phyloP scores from a whole-genome alignment of 2,888 invertebrate genomes.

The Lepidochitona cinerea region DNA sequence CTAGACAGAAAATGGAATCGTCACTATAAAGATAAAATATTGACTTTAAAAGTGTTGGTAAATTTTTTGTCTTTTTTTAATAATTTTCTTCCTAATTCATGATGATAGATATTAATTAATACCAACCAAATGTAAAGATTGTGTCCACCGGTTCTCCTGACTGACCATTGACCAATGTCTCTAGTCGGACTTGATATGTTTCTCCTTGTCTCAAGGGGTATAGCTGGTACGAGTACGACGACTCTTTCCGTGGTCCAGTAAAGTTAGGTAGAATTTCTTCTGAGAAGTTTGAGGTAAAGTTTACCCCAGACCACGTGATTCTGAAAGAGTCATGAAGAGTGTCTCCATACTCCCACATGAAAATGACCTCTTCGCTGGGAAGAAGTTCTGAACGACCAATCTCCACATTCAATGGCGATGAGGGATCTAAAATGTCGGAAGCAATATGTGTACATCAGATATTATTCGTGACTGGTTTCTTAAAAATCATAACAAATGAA shows the following conservation, averaged over 20 bases:
- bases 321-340: background rate
- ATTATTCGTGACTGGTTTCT: too few relatives aligned
- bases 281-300: background rate
- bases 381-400: background rate
- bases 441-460: too few relatives aligned
- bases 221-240: background rate
- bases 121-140: background rate
- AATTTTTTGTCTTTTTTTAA: too few relatives aligned
- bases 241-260: background rate
- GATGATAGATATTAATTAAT: too few relatives aligned
- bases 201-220: background rate
- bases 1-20: too few relatives aligned
- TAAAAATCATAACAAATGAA: too few relatives aligned
- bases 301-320: background rate
- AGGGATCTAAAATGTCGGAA: too few relatives aligned
- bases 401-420: background rate
- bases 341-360: background rate
- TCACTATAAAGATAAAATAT: too few relatives aligned
- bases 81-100: too few relatives aligned
- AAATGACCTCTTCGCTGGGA: background rate
- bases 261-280: background rate
- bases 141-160: background rate
- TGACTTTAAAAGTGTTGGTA: too few relatives aligned
- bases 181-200: background rate
- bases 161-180: background rate